Evolutionary conservation across 2,888 invertebrate species (phyloP), one percentile per base, ranked within the genome.

Genomic region (Heteromyza rotundicornis): DNA sequence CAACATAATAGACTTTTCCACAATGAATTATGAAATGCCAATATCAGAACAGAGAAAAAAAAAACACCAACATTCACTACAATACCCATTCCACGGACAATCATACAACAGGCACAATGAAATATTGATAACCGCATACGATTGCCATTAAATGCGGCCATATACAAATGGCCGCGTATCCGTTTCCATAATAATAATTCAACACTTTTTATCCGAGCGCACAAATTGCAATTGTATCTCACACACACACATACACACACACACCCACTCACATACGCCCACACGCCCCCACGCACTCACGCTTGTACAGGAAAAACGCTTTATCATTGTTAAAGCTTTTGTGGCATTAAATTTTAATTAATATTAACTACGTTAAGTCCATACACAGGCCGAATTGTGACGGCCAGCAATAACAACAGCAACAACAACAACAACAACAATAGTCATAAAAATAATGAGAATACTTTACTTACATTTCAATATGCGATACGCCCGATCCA

Each of bases 401-500:
- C 49, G 12, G 12, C 12, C 49, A 2, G 17, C 17, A 2, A 7
- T 19, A 55, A n/a, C 23, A 20, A 12, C n/a, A 16, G 17, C 23
- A 56, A 56, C 24, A 24, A 40, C 27, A 44, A 56, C 12, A 24
- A 24, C 16, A 24, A 56, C 24, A 23, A 55, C 23, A 16, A 44
- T 3, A 16, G 14, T 20, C 8, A 49, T 14, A 19, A 2, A 19
- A 14, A 17, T 14, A 20, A 49, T 49, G 49, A 2, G 27, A n/a
- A n/a, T n/a, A n/a, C n/a, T 40, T 14, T n/a, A 19, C 70, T 69
- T 53, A 74, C 75, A 62, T 60, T 67, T 60, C 12, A 80, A 66
- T 36, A 75, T 53, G 3, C 74, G 68, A 54, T 79, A 80, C 40
- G 77, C 68, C 2, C 79, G 73, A 68, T 78, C 77, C 17, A 76